Conservation (phyloP, 2,888 invertebrate species). For the Amitus sp. region DNA sequence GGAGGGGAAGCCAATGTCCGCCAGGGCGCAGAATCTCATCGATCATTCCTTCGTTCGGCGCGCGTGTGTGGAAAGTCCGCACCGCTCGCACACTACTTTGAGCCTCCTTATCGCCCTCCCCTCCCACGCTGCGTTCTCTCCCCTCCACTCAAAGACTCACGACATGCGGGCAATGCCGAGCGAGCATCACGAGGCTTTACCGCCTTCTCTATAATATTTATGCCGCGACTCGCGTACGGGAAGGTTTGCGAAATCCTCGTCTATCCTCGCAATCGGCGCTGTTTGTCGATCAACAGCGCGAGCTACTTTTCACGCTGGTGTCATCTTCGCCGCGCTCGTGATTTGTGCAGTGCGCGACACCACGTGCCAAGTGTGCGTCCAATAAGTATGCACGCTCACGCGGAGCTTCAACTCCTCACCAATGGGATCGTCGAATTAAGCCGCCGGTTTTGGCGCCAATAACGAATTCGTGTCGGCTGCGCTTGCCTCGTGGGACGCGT, state of each 20-base stretch:
- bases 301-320: constrained; percentile 12
- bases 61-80: constrained; percentile 46
- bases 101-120: constrained; percentile 36
- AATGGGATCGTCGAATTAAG: constrained; percentile 51
- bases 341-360: constrained; percentile 35
- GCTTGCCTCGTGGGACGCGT: constrained; percentile 3
- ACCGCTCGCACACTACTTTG: constrained; percentile 39
- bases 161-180: constrained; percentile 63
- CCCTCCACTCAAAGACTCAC: constrained; percentile 48
- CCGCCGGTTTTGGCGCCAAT: constrained; percentile 39
- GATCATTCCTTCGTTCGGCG: constrained; percentile 63
- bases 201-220: constrained; percentile 63
- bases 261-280: constrained; percentile 24
- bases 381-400: constrained; percentile 50
- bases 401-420: constrained; percentile 42
- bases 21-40: constrained; percentile 65
- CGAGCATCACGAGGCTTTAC: constrained; percentile 60
- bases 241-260: constrained; percentile 50
- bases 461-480: too few relatives aligned
- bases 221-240: constrained; percentile 62
- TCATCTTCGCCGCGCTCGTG: constrained; percentile 7
- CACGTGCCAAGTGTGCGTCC: constrained; percentile 51
- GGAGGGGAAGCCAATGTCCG: constrained; percentile 56
- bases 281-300: constrained; percentile 24
- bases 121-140: constrained; percentile 29